A percentile compares a stretch with the other conserved stretches of the same genome.
These are phyloP conservation scores for Paracanthobrama guichenoti DNA, from an alignment of 2,113 vertebrate species.

Conservation along the genomic window DNA sequence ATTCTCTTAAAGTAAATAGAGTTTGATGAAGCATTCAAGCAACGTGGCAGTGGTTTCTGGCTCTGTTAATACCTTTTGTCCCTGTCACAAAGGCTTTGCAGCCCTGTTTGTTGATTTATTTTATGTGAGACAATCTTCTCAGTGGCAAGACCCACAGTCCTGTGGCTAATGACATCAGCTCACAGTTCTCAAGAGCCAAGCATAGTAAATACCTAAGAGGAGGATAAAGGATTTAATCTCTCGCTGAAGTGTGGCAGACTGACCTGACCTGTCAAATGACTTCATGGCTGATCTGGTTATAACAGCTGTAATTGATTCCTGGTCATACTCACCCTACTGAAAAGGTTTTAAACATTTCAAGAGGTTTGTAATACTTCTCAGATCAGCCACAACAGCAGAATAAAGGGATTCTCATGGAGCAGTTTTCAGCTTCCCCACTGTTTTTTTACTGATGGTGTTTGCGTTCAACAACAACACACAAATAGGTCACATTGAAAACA, in stretches of 20 bases:
- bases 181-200: neutral
- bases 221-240: neutral
- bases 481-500: too few species aligned
- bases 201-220: neutral
- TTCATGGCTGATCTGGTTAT: neutral
- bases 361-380: neutral
- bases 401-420: neutral
- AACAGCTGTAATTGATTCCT: neutral
- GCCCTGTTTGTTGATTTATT: neutral
- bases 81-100: neutral
- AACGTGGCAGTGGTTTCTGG: neutral
- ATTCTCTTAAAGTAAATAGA: neutral
- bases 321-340: neutral
- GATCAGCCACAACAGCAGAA: neutral
- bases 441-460: neutral
- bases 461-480: neutral
- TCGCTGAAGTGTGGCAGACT: neutral
- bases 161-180: conserved; percentile 15
- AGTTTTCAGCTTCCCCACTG: neutral
- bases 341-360: neutral
- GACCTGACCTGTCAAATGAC: neutral
- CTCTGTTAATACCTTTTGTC: neutral
- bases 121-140: neutral
- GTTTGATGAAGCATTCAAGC: neutral
- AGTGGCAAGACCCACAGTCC: neutral